Conservation (phyloP, 2,888 invertebrate species). For the Spisula solida region DNA sequence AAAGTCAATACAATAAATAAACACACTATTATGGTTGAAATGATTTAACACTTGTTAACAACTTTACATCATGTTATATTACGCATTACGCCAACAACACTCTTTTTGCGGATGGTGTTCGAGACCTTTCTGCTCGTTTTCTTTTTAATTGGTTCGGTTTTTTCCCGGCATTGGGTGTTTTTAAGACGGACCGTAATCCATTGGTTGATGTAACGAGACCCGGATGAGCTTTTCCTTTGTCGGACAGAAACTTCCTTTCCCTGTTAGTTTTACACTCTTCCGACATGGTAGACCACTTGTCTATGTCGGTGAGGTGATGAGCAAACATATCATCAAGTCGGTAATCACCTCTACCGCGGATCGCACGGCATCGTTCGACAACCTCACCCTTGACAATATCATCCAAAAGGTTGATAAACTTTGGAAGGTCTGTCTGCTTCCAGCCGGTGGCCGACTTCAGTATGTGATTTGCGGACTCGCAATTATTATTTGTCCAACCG, state of each 20-base stretch:
- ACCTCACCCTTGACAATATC: not conserved
- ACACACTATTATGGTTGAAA: too few species aligned
- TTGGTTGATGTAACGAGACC: not conserved
- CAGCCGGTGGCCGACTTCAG: conserved; percentile 32
- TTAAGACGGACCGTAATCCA: not conserved
- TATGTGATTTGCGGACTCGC: conserved; percentile 50
- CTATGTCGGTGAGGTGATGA: not conserved
- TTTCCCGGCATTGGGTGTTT: not conserved
- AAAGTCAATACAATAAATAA: too few species aligned
- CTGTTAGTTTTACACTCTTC: not conserved
- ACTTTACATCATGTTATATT: too few species aligned
- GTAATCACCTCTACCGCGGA: not conserved
- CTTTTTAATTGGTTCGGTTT: not conserved
- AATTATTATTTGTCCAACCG: conserved; percentile 51
- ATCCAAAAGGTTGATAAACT: not conserved
- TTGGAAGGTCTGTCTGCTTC: conserved; percentile 28
- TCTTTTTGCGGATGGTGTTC: not conserved
- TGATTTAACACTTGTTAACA: too few species aligned
- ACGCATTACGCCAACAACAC: not conserved
- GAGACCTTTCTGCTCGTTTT: not conserved
- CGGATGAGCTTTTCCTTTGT: not conserved
- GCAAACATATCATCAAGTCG: not conserved
- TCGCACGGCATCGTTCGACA: not conserved
- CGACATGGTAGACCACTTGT: not conserved
- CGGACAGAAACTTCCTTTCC: not conserved